Evolutionary conservation across 2,888 invertebrate species (phyloP), one percentile per base, ranked within the genome.

Genomic region (Augiades crinisus): DNA sequence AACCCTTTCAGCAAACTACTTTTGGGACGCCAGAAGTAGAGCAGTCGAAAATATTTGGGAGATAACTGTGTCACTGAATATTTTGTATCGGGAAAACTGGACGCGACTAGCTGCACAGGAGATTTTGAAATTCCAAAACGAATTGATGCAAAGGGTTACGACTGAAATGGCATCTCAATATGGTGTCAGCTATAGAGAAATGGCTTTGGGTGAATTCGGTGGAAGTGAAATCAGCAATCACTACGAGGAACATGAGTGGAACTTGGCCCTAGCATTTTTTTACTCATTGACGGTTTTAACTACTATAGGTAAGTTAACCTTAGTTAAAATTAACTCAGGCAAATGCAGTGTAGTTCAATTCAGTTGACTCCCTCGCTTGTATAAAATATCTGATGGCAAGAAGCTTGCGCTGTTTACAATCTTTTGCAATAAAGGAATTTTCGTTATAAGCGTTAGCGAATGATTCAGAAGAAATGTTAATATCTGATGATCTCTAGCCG

Each of bases 261-360:
- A 95, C 78, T 94, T 96, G 78, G 95, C 96, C 49, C 93, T 95
- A 70, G 96, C 98, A 47, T 98, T 98, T 87, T 93, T 98, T 67
- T 98, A 98, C 86, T 98, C 98, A 14, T 92, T 98, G 63, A 98
- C 98, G 27, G 97, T 98, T 60, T 92, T 98, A 67, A 98, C 98
- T 43, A 98, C 96, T 56, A 95, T 96, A 76, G 96, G 96, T 96
- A 80, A 94, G 94, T n/a, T n/a, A n/a, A n/a, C n/a, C n/a, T n/a
- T n/a, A n/a, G n/a, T n/a, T n/a, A n/a, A n/a, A n/a, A n/a, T n/a
- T n/a, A n/a, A n/a, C n/a, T n/a, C n/a, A n/a, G n/a, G n/a, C n/a
- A n/a, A n/a, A n/a, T n/a, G n/a, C n/a, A n/a, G n/a, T n/a, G n/a
- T n/a, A n/a, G n/a, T n/a, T n/a, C n/a, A n/a, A n/a, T n/a, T n/a